These are phyloP conservation scores for Xylocopa sonorina DNA, from an alignment of 1,140 invertebrate genomes.

Conservation along the genomic window DNA sequence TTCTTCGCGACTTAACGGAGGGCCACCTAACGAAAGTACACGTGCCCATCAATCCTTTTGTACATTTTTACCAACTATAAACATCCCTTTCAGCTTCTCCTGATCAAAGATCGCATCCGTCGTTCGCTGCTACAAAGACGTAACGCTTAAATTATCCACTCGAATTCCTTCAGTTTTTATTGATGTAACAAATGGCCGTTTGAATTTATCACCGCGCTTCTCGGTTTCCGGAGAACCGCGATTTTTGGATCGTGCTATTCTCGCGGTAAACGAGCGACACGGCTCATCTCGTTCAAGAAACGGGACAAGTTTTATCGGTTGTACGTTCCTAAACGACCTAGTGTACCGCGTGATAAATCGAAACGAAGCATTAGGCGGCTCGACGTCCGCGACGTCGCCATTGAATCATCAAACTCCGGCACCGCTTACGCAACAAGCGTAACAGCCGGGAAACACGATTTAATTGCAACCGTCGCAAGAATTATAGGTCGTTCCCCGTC, in stretches of 20 bases:
- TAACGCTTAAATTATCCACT: too few species aligned
- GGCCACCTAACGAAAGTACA: conserved; percentile 3
- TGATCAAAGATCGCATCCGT: too few species aligned
- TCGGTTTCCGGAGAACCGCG: too few species aligned
- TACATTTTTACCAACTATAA: neutral
- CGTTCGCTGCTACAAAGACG: too few species aligned
- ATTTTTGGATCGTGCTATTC: too few species aligned
- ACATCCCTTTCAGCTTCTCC: neutral
- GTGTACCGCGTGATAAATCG: neutral
- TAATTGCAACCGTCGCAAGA: conserved; percentile 15
- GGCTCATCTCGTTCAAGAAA: too few species aligned
- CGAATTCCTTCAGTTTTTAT: too few species aligned
- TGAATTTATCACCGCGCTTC: too few species aligned
- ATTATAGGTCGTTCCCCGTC: neutral
- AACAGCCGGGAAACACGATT: neutral
- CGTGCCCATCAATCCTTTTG: neutral
- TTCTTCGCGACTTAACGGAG: conserved; percentile 47
- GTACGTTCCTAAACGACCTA: too few species aligned
- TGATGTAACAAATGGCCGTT: too few species aligned
- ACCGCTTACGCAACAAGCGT: neutral
- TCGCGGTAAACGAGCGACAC: too few species aligned
- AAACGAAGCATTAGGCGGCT: neutral
- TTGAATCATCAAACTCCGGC: neutral
- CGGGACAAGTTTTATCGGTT: too few species aligned
- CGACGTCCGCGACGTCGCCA: neutral